Percentiles rank a stretch among this genome's conserved stretches.
phyloP scores from a whole-genome alignment of 1,140 invertebrate species.

The Leptestheria dahalacensis region DNA sequence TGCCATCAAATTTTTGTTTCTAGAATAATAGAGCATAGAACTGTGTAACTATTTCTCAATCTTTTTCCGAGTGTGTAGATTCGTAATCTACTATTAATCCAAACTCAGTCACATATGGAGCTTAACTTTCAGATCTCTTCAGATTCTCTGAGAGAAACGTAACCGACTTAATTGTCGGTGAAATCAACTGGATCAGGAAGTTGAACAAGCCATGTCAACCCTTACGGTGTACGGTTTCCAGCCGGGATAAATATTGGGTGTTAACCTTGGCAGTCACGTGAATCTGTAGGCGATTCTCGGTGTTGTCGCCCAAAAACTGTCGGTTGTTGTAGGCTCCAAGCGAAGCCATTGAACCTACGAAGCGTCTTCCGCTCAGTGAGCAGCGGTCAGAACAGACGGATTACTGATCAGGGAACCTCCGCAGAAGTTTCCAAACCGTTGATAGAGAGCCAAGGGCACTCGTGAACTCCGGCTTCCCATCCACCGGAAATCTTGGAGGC shows the following conservation, averaged over 20 bases:
- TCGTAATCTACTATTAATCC: too few relatives aligned
- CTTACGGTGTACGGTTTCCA: slow-evolving; percentile 29
- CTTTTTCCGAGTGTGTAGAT: too few relatives aligned
- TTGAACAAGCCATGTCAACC: slow-evolving; percentile 38
- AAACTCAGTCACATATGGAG: too few relatives aligned
- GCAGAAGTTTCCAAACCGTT: slow-evolving; percentile 25
- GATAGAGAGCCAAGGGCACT: slow-evolving; percentile 32
- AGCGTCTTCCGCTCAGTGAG: slow-evolving; percentile 30
- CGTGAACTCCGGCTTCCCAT: slow-evolving; percentile 19
- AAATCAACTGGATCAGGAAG: slow-evolving; percentile 31
- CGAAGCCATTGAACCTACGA: neutral
- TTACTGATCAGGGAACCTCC: slow-evolving; percentile 38
- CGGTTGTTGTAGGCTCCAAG: neutral
- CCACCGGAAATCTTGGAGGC: slow-evolving; percentile 22
- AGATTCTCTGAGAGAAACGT: too few relatives aligned
- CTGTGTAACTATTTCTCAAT: too few relatives aligned
- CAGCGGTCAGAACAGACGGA: slow-evolving; percentile 37
- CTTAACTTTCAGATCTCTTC: too few relatives aligned
- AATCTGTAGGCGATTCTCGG: slow-evolving; percentile 16
- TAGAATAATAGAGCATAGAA: too few relatives aligned
- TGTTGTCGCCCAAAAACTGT: too few relatives aligned
- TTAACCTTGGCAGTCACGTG: too few relatives aligned
- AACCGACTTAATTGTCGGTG: too few relatives aligned
- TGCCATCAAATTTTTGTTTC: too few relatives aligned
- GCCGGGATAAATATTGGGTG: slow-evolving; percentile 31